Percentiles rank a stretch among this genome's conserved stretches.
phyloP scores from a whole-genome alignment of 2,888 invertebrate genomes.

The Rhopalosiphum nymphaeae region DNA sequence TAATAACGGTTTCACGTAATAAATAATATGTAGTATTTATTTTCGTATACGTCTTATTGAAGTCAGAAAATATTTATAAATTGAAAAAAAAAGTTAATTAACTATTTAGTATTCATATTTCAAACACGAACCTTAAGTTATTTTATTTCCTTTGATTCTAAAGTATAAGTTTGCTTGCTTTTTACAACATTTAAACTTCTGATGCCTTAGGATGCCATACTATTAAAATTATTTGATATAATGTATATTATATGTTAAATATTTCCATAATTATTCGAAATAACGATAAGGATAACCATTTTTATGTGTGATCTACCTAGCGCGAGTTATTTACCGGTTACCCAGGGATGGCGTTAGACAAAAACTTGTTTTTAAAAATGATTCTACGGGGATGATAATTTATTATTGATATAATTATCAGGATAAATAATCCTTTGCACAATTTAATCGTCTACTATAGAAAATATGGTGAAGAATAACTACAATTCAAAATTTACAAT shows the following conservation, averaged over 20 bases:
- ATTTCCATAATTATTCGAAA: not conserved
- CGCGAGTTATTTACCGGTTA: too few species aligned
- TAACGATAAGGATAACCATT: not conserved
- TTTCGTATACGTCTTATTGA: not conserved
- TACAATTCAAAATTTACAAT: too few species aligned
- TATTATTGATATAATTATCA: too few species aligned
- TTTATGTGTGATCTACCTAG: too few species aligned
- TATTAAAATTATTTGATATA: not conserved
- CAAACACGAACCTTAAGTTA: not conserved
- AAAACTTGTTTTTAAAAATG: too few species aligned
- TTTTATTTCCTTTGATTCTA: not conserved
- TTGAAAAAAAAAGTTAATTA: too few species aligned
- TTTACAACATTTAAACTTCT: not conserved
- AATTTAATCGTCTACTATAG: too few species aligned
- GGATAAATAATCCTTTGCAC: too few species aligned
- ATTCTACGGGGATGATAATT: too few species aligned
- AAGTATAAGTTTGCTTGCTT: not conserved
- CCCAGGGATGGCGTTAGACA: too few species aligned
- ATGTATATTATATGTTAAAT: not conserved
- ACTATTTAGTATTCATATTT: too few species aligned
- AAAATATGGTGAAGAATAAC: too few species aligned
- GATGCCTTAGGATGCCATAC: not conserved
- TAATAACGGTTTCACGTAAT: not conserved
- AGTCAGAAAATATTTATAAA: not conserved
- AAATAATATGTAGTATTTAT: not conserved